Base-by-base conservation (phyloP, 2,113 vertebrate genomes). In the Excalfactoria chinensis region DNA sequence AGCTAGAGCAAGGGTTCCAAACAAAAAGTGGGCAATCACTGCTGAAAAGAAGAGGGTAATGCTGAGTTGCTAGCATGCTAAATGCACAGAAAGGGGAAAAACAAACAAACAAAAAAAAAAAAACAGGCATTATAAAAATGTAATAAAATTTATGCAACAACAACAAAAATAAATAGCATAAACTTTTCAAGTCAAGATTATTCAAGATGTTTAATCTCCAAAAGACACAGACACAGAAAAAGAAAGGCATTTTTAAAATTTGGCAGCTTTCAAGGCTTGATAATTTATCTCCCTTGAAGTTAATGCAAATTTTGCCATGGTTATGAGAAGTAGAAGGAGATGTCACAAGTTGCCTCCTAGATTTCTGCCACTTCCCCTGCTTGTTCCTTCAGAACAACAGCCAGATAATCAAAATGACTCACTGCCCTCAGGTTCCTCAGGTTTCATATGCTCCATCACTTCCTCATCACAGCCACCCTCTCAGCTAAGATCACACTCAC, bases 401-500 rank as follows among this genome's bases (percentile, higher is more conserved):
- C n/a, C 60, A 70, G 64, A 94, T 83, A 93, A 92, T 85, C 89
- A 76, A 85, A 71, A 93, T 93, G 95, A 96, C 84, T 95, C 5
- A 0, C 7, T 83, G 91, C 64, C 86, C 91, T 92, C 34, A 32
- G 84, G 63, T 94, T 94, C 86, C 91, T 92, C 34, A 32, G 84
- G 63, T 94, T 94, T 91, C 63, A 20, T 82, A 79, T 77, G 93
- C 92, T 96, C 74, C 90, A 94, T 70, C 88, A 93, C 93, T 88
- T 94, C 66, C 85, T 89, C 71, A 80, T 93, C 91, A 92, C 72
- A 81, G 34, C 72, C 69, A 89, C 63, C 93, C 82, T 71, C 77
- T 93, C 74, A 72, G 82, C 58, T 70, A 86, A 87, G 86, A 85
- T 70, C 84, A 92, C 59, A 43, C 72, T 85, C 79, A 87, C 88